Evolutionary conservation across 2,888 invertebrate genomes (phyloP).

Genomic region (Dasysyrphus albostriatus): DNA sequence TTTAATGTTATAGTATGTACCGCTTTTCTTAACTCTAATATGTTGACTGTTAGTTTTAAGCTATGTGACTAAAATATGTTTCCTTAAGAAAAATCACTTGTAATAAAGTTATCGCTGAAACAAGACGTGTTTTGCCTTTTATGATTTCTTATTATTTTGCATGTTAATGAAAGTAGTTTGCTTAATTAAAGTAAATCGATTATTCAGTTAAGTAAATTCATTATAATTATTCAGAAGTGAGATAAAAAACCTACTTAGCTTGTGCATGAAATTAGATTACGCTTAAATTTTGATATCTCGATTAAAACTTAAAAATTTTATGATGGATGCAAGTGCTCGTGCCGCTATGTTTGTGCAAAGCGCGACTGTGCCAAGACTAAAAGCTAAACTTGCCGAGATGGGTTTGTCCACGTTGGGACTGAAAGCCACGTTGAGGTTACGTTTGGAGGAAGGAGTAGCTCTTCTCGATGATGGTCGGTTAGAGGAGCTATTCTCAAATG

Average conservation of each 20-base stretch:
- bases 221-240: background rate
- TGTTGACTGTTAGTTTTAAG: too few relatives aligned
- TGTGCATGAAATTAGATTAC: background rate
- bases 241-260: background rate
- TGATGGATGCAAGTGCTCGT: background rate
- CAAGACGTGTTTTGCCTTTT: too few relatives aligned
- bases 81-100: too few relatives aligned
- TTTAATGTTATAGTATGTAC: too few relatives aligned
- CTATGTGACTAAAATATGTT: too few relatives aligned
- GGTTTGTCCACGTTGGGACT: constrained; percentile 6
- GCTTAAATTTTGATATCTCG: background rate
- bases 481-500: background rate
- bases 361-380: background rate
- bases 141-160: too few relatives aligned
- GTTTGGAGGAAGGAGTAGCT: constrained; percentile 7
- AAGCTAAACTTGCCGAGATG: background rate
- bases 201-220: too few relatives aligned
- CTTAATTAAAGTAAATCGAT: too few relatives aligned
- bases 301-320: background rate
- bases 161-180: too few relatives aligned
- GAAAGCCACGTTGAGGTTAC: background rate
- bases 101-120: too few relatives aligned
- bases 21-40: too few relatives aligned
- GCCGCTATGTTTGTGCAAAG: background rate
- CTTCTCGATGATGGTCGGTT: constrained; percentile 12